Base-by-base conservation (phyloP, 2,113 vertebrate species). In the Planiliza haematocheilus region DNA sequence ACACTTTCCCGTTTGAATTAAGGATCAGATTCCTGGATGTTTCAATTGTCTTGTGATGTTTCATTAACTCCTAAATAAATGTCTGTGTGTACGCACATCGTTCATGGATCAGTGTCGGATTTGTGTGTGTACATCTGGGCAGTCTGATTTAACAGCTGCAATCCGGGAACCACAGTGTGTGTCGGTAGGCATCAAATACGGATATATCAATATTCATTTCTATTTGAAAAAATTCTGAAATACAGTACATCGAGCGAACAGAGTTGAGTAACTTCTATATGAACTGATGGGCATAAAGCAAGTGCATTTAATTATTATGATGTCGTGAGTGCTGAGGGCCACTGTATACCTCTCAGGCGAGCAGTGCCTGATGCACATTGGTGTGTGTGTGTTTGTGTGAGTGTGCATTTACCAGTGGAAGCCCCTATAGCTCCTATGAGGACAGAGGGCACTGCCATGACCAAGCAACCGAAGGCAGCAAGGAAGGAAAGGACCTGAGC, bases 401-500 rank as follows among this genome's bases (percentile, higher is more conserved):
- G 61, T 60, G 12, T n/a, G 4, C 59, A 62, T 72, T 92, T 95
- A 99, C 97, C 95, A 91, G 97, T 99, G 58, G 97, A 98, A 74
- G 97, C 97, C 63, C 97, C 97, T 79, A 99, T 95, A 37, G 97
- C 97, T 73, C 97, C 97, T 51, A 99, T 98, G 39, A 98, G 95
- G 77, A 98, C 83, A 2, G 97, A 93, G 0, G 97, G 97, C 36
- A 98, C 52, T 39, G 97, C 97, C 97, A 99, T 99, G 80, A 99
- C 88, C 63, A 99, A 74, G 82, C 97, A 98, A 65, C 97, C 97
- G 3, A 98, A 97, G 57, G 97, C 97, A 43, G 97, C 97, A 46
- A 99, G 88, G 86, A 99, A 96, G 64, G 97, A 99, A n/a, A 99
- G 91, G 56, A 99, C 95, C 87, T 99, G 97, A 66, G 97, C 97